Conservation (phyloP, 2,113 vertebrate genomes). For the Puntigrus tetrazona region DNA sequence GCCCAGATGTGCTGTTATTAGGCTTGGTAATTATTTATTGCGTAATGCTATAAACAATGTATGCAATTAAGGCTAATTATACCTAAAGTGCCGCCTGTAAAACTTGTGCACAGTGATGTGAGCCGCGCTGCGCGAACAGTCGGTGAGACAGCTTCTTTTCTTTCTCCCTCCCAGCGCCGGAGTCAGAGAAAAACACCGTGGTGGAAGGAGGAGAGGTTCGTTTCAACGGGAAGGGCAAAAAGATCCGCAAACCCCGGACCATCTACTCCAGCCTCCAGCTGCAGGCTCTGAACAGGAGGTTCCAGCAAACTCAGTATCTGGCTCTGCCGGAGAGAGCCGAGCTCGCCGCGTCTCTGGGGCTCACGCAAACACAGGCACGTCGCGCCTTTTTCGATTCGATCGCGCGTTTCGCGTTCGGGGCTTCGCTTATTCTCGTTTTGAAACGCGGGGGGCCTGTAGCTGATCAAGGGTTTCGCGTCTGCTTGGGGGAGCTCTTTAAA, state of each 20-base stretch:
- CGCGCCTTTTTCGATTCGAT: no score
- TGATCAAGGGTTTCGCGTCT: not conserved
- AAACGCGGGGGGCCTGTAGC: not conserved
- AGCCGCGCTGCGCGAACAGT: slow-evolving; percentile 74
- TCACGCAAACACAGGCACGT: slow-evolving; percentile 98
- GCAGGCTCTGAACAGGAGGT: slow-evolving; percentile 95
- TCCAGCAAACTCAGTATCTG: slow-evolving; percentile 98
- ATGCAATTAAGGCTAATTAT: slow-evolving; percentile 99
- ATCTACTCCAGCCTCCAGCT: slow-evolving; percentile 99
- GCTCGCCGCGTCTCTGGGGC: slow-evolving; percentile 94
- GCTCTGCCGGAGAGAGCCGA: slow-evolving; percentile 97
- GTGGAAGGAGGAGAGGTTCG: slow-evolving; percentile 98
- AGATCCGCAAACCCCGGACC: slow-evolving; percentile 98
- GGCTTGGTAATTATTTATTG: slow-evolving; percentile 99
- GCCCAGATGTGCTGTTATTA: slow-evolving; percentile 92
- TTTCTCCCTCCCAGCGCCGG: slow-evolving; percentile 72
- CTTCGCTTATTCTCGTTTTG: no score
- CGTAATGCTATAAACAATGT: slow-evolving; percentile 99
- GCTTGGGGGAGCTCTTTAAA: not conserved
- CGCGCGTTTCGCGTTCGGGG: no score
- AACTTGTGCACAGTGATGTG: slow-evolving; percentile 83
- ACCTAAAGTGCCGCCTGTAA: slow-evolving; percentile 93
- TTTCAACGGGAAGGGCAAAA: slow-evolving; percentile 98
- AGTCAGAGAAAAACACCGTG: slow-evolving; percentile 96
- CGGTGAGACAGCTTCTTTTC: slow-evolving; percentile 64